Conservation (phyloP, 1,140 invertebrate genomes). For the Neuroterus valhalla region DNA sequence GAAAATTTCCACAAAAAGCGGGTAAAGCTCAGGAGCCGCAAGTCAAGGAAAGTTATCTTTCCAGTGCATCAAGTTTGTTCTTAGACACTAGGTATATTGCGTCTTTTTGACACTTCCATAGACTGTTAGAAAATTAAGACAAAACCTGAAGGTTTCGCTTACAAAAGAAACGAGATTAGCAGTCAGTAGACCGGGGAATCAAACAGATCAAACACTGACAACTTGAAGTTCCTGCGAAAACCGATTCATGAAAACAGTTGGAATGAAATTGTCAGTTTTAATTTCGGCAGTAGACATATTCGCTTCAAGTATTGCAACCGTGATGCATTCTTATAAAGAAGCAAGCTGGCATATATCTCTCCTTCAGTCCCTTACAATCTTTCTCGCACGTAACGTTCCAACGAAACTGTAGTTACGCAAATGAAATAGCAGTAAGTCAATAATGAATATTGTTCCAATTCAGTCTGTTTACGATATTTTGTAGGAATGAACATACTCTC, state of each 20-base stretch:
- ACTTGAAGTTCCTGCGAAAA: too few species aligned
- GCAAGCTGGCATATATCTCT: slow-evolving; percentile 56
- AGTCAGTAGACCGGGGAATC: too few species aligned
- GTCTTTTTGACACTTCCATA: slow-evolving; percentile 49
- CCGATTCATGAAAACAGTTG: too few species aligned
- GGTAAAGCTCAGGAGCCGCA: too few species aligned
- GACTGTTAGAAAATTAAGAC: slow-evolving; percentile 51
- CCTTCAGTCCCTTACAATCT: slow-evolving; percentile 31
- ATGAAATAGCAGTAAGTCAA: slow-evolving; percentile 15
- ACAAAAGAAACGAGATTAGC: too few species aligned
- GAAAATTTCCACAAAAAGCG: not conserved
- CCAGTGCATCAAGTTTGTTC: slow-evolving; percentile 47
- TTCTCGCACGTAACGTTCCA: slow-evolving; percentile 22
- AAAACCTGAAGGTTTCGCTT: slow-evolving; percentile 26
- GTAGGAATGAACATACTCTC: not conserved
- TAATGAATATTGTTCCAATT: not conserved
- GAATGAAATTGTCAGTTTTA: too few species aligned
- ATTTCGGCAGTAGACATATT: slow-evolving; percentile 40
- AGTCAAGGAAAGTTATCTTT: slow-evolving; percentile 19
- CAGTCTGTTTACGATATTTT: slow-evolving; percentile 8
- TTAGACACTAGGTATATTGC: slow-evolving; percentile 39
- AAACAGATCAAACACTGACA: too few species aligned
- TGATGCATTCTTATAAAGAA: slow-evolving; percentile 39
- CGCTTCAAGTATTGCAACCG: slow-evolving; percentile 42
- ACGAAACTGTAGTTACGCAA: not conserved